A percentile compares a stretch with the other conserved stretches of the same genome.
These are phyloP conservation scores for Synergus laeviventris DNA, from an alignment of 2,888 invertebrate species.

Conservation along the genomic window DNA sequence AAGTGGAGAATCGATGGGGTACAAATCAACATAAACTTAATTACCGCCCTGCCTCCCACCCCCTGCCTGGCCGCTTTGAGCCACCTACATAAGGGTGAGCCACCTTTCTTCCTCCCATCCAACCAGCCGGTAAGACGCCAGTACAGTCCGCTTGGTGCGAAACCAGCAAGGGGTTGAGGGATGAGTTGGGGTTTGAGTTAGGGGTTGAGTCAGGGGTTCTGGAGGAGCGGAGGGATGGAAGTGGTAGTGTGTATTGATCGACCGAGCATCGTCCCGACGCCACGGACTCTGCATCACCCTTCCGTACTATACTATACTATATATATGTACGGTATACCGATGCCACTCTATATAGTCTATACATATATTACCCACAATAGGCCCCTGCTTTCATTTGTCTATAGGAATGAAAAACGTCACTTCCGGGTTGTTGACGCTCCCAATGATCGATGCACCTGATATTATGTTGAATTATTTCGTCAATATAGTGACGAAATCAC, in stretches of 20 bases:
- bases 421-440: constrained; percentile 48
- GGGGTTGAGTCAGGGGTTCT: constrained; percentile 46
- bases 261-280: constrained; percentile 56
- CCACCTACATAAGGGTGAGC: constrained; percentile 38
- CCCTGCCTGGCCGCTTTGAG: constrained; percentile 31
- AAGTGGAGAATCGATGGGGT: constrained; percentile 49
- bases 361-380: constrained; percentile 3
- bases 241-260: constrained; percentile 72
- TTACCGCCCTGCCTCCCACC: constrained; percentile 50
- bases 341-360: constrained; percentile 12
- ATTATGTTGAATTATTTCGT: constrained; percentile 7
- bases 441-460: constrained; percentile 1
- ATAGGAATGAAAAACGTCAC: constrained; percentile 6
- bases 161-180: constrained; percentile 38
- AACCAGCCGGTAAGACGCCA: constrained; percentile 54
- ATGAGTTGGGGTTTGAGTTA: constrained; percentile 47
- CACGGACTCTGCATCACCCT: constrained; percentile 54
- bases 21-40: constrained; percentile 60
- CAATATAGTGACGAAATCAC: too few species aligned
- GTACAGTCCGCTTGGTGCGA: constrained; percentile 20
- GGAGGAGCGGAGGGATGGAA: constrained; percentile 60
- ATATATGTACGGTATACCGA: constrained; percentile 17
- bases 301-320: constrained; percentile 20
- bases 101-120: constrained; percentile 23
- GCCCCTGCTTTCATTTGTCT: background rate